phyloP scores from a whole-genome alignment of 2,888 invertebrate genomes.

The Pollenia griseotomentosa region DNA sequence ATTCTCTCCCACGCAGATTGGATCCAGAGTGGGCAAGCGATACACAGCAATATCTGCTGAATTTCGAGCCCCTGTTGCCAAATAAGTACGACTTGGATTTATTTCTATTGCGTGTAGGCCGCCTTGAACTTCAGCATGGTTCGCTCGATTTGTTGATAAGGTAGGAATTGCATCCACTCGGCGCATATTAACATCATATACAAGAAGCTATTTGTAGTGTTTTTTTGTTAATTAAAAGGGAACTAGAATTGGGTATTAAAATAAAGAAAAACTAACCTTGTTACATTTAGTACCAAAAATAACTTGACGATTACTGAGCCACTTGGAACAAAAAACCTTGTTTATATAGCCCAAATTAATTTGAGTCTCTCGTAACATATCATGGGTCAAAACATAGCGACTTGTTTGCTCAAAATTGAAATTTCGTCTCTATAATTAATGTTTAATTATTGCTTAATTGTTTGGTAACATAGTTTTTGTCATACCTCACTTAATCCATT shows the following conservation, averaged over 20 bases:
- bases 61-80: constrained; percentile 96
- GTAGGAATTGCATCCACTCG: constrained; percentile 95
- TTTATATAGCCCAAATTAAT: constrained; percentile 94
- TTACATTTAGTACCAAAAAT: constrained; percentile 99
- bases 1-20: constrained; percentile 95
- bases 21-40: constrained; percentile 95
- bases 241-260: neutral
- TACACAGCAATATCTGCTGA: constrained; percentile 96
- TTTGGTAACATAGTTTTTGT: constrained; percentile 23
- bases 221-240: neutral
- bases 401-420: constrained; percentile 93
- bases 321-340: constrained; percentile 97
- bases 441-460: neutral
- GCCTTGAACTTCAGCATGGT: constrained; percentile 87
- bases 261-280: constrained; percentile 86
- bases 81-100: constrained; percentile 94
- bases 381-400: constrained; percentile 94
- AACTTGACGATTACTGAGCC: constrained; percentile 97
- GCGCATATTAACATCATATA: constrained; percentile 94
- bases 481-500: constrained; percentile 88
- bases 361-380: constrained; percentile 94
- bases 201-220: constrained; percentile 88
- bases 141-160: constrained; percentile 87
- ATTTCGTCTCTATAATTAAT: constrained; percentile 84
- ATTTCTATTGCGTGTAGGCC: constrained; percentile 97